phyloP scores from a whole-genome alignment of 1,140 invertebrate genomes.

The Bombus consobrinus region DNA sequence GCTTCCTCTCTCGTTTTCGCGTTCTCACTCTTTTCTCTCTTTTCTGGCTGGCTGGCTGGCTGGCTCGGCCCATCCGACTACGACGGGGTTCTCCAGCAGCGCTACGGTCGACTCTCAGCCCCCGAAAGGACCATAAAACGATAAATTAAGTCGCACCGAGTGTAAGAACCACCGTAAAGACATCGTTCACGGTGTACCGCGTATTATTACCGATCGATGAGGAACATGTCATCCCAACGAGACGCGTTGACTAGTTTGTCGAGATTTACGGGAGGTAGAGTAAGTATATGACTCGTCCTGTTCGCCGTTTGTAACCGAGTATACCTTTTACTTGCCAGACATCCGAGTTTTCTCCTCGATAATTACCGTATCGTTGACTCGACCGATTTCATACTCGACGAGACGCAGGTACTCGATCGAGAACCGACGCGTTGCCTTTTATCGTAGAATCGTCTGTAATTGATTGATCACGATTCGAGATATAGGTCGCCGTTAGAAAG shows the following conservation, averaged over 20 bases:
- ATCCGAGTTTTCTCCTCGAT: background rate
- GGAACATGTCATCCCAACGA: slow-evolving; percentile 45
- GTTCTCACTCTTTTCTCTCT: slow-evolving; percentile 22
- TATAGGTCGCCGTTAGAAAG: slow-evolving; percentile 4
- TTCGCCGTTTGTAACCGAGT: background rate
- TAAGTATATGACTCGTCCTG: background rate
- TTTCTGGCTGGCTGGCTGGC: slow-evolving; percentile 34
- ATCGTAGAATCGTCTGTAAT: background rate
- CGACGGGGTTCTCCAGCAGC: slow-evolving; percentile 50
- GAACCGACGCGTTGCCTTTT: background rate
- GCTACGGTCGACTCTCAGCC: slow-evolving; percentile 36
- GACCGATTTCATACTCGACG: background rate
- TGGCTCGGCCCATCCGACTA: slow-evolving; percentile 46
- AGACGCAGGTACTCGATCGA: background rate
- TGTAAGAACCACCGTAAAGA: slow-evolving; percentile 70
- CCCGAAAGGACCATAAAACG: slow-evolving; percentile 74
- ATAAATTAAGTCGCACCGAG: slow-evolving; percentile 76
- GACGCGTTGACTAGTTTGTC: background rate
- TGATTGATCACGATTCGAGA: background rate
- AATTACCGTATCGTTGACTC: background rate
- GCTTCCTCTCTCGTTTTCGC: slow-evolving; percentile 8
- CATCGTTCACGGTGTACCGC: slow-evolving; percentile 76
- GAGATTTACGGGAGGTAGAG: slow-evolving; percentile 6
- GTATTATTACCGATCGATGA: slow-evolving; percentile 76
- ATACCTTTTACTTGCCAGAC: too few relatives aligned